Base-by-base conservation (phyloP, 2,888 invertebrate genomes). In the Hirtodrosophila confusa region DNA sequence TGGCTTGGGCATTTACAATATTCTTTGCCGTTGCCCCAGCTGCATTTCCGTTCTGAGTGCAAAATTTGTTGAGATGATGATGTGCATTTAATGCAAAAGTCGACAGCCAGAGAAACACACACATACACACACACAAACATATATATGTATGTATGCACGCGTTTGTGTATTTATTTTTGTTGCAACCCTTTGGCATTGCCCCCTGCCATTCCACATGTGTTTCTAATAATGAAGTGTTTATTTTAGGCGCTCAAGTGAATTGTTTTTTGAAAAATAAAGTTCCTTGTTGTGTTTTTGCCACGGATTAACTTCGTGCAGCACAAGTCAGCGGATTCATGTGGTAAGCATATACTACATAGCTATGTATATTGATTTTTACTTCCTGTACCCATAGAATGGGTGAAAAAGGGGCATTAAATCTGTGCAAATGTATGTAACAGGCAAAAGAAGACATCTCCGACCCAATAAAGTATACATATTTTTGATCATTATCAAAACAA, bases 151-250 rank as follows among this genome's bases (percentile, higher is more conserved):
- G 6, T 17, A 17, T 17, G 43, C 36, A 33, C n/a, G 12, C 36
- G 37, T 40, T 47, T 10, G 12, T 37, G 41, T 57, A 55, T 67
- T 73, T 69, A 76, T 75, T 75, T 76, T 73, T 63, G 69, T 62
- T 8, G 36, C 29, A 31, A 33, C 69, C 69, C 50, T 36, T 56
- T n/a, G 58, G 40, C 36, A 43, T 11, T 33, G 23, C 35, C 54
- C 24, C 29, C 40, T 9, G 40, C 49, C 68, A 39, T 31, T 4
- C 31, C 53, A 68, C 83, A 85, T 83, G 77, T 80, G 83, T 75
- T 78, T 80, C 84, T 78, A 80, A 83, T 83, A 84, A 79, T 79
- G 78, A 80, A 85, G 84, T 86, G 86, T 86, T 86, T 86, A 85
- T 85, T 85, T 83, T 83, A 43, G 71, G 74, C 63, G 67, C 66